phyloP scores from a whole-genome alignment of 2,888 invertebrate species.

The Diaperis boleti region DNA sequence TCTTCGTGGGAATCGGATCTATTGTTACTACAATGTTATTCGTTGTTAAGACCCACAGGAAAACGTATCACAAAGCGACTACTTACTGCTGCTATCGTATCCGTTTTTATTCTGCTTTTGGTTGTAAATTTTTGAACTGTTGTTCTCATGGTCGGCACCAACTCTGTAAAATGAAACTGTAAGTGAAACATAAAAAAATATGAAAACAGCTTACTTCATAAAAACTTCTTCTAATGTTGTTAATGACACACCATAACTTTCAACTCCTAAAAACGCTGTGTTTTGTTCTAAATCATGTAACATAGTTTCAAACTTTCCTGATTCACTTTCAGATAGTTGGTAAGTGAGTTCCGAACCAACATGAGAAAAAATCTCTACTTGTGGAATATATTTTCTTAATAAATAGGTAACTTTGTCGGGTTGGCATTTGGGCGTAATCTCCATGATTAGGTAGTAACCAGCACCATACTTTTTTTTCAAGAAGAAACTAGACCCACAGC shows the following conservation, averaged over 20 bases:
- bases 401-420: slow-evolving; percentile 65
- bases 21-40: too few species aligned
- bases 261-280: slow-evolving; percentile 71
- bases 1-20: too few species aligned
- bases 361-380: slow-evolving; percentile 73
- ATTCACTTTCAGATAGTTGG: slow-evolving; percentile 72
- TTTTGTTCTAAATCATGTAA: slow-evolving; percentile 74
- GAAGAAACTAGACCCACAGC: slow-evolving; percentile 81
- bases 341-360: slow-evolving; percentile 81
- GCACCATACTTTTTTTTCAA: slow-evolving; percentile 83
- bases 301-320: slow-evolving; percentile 74
- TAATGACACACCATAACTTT: slow-evolving; percentile 83
- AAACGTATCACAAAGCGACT: too few species aligned
- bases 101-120: not conserved
- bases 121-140: slow-evolving; percentile 23
- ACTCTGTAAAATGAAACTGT: slow-evolving; percentile 21
- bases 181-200: too few species aligned
- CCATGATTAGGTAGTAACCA: slow-evolving; percentile 80
- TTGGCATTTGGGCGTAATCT: slow-evolving; percentile 68
- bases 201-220: slow-evolving; percentile 71
- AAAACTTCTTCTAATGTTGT: slow-evolving; percentile 91
- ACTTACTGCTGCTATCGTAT: slow-evolving; percentile 9
- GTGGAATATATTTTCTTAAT: slow-evolving; percentile 72
- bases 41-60: too few species aligned
- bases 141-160: slow-evolving; percentile 33